Evolutionary conservation across 2,888 invertebrate genomes (phyloP).

Genomic region (Drosophila ustulata): DNA sequence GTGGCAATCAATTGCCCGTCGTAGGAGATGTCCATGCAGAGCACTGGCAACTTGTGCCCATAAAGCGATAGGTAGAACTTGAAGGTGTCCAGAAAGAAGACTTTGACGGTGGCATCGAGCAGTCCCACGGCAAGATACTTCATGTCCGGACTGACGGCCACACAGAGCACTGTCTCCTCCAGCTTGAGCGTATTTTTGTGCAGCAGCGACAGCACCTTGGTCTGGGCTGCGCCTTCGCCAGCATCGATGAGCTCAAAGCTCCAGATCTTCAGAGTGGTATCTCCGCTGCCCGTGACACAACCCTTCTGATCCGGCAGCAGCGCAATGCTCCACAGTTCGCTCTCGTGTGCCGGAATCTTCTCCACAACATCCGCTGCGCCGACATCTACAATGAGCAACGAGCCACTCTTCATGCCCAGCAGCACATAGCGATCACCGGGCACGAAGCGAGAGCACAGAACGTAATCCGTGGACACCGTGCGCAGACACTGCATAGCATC

Average conservation of each 20-base stretch:
- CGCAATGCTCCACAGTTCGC: constrained; percentile 92
- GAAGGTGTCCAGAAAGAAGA: constrained; percentile 97
- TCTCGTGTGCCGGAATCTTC: constrained; percentile 92
- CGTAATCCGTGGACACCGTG: constrained; percentile 89
- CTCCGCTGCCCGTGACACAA: constrained; percentile 94
- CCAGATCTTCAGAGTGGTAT: constrained; percentile 97
- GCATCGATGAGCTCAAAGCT: constrained; percentile 93
- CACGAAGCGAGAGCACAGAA: constrained; percentile 90
- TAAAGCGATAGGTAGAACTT: constrained; percentile 98
- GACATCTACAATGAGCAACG: constrained; percentile 93
- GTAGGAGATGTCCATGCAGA: constrained; percentile 96
- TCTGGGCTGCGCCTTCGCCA: constrained; percentile 85
- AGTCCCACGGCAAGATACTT: constrained; percentile 95
- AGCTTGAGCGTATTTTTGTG: constrained; percentile 94
- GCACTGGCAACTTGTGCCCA: constrained; percentile 97
- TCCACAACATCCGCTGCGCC: constrained; percentile 93
- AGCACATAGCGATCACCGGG: constrained; percentile 96
- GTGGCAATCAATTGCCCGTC: constrained; percentile 95
- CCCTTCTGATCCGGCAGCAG: constrained; percentile 93
- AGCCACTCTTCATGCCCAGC: constrained; percentile 94
- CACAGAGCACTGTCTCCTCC: constrained; percentile 94
- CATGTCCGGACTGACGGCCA: constrained; percentile 93
- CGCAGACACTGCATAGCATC: constrained; percentile 89
- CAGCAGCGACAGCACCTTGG: constrained; percentile 90
- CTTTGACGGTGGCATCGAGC: constrained; percentile 96